phyloP scores from a whole-genome alignment of 2,797 vertebrate species.

The Myotis pilosus region DNA sequence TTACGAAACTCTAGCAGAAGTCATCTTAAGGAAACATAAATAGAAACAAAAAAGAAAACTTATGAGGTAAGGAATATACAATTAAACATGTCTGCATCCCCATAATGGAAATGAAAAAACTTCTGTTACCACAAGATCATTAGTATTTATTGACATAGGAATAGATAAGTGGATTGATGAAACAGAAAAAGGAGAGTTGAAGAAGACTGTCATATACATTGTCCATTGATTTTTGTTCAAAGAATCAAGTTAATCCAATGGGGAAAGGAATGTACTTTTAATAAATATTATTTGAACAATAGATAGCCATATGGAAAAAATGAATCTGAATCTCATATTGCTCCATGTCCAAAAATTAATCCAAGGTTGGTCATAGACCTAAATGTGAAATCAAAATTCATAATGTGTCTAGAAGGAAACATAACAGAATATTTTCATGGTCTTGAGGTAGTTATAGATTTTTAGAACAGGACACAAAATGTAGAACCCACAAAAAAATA shows the following conservation, averaged over 20 bases:
- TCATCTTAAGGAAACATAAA: not conserved
- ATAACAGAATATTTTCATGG: not conserved
- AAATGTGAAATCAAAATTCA: not conserved
- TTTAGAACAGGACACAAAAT: not conserved
- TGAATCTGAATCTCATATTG: not conserved
- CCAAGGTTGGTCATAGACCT: not conserved
- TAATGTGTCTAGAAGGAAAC: not conserved
- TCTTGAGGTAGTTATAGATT: not conserved
- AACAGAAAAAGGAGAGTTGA: rapidly evolving
- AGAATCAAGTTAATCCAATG: not conserved
- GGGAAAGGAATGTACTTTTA: not conserved
- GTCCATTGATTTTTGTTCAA: not conserved
- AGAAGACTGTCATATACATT: rapidly evolving
- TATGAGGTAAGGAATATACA: rapidly evolving
- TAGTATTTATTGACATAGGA: rapidly evolving
- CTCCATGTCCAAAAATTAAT: not conserved
- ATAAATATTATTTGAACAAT: not conserved
- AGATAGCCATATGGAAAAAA: not conserved
- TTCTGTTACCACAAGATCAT: not conserved
- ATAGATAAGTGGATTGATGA: not conserved
- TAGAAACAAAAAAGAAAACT: not conserved
- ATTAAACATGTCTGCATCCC: too few species aligned
- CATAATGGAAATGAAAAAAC: not conserved
- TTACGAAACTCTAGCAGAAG: not conserved
- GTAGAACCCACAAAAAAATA: not conserved